Conservation (phyloP, 2,113 vertebrate species). For the Nyctereutes procyonoides region DNA sequence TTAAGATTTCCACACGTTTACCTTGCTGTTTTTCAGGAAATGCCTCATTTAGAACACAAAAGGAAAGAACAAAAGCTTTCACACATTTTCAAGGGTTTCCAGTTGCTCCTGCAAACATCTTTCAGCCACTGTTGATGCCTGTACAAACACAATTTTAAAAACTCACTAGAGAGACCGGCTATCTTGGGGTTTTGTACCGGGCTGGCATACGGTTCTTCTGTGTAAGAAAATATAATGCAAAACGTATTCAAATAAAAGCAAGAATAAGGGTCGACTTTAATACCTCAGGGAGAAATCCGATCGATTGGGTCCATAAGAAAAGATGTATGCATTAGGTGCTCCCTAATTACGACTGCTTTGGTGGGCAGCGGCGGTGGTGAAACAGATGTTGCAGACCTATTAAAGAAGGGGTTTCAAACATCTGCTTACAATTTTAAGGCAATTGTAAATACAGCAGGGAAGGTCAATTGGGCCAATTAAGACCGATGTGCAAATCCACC, state of each 20-base stretch:
- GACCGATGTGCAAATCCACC: slow-evolving; percentile 94
- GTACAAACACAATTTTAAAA: not conserved
- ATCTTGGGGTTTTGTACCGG: not conserved
- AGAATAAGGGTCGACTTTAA: slow-evolving; percentile 81
- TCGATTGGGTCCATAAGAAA: slow-evolving; percentile 81
- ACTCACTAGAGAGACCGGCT: not conserved
- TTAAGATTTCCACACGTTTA: not conserved
- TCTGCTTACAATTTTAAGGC: slow-evolving; percentile 98
- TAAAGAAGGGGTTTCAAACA: slow-evolving; percentile 90
- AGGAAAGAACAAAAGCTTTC: slow-evolving; percentile 50
- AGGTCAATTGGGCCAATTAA: slow-evolving; percentile 98
- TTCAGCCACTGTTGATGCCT: slow-evolving; percentile 31
- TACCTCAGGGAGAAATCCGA: slow-evolving; percentile 82
- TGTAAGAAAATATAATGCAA: slow-evolving; percentile 77
- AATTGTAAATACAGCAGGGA: slow-evolving; percentile 95
- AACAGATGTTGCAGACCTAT: slow-evolving; percentile 93
- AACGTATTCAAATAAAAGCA: slow-evolving; percentile 83
- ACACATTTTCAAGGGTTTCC: slow-evolving; percentile 44
- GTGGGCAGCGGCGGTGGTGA: slow-evolving; percentile 85
- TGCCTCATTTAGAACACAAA: not conserved
- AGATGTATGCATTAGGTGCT: slow-evolving; percentile 83
- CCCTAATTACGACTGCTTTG: slow-evolving; percentile 88
- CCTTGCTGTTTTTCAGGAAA: not conserved
- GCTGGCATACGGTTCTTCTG: slow-evolving; percentile 59
- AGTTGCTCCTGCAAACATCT: not conserved